Evolutionary conservation across 2,888 invertebrate genomes (phyloP), one percentile per base, ranked within the genome.

Genomic region (Limulus polyphemus): DNA sequence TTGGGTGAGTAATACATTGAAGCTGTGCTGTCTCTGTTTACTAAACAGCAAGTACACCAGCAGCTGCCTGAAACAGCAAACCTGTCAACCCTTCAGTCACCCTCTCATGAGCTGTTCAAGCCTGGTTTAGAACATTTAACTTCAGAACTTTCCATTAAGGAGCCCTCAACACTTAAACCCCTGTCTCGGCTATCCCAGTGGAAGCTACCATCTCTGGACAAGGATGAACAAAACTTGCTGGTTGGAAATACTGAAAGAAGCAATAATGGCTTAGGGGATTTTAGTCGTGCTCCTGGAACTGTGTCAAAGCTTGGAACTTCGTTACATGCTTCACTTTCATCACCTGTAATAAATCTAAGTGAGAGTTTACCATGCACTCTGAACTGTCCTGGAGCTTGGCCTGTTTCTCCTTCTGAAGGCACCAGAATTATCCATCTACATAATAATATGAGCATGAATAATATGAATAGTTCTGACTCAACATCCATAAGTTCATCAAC

Each of bases 201-300:
- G 93, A 91, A 91, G 79, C 81, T 90, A 75, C 90, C 91, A 17
- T 71, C 72, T 7, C 69, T 72, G 10, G 75, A 74, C 58, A 74
- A 73, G 65, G 74, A 74, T 57, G 68, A 68, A 14, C 76, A 47
- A n/a, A 48, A 48, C 51, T 14, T 47, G 47, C 49, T 56, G 13
- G 58, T 57, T 13, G 55, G 49, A 17, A 55, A 55, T 55, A 46
- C 16, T n/a, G 56, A 50, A 17, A 47, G 47, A 48, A 57, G 32
- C n/a, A 57, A 47, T n/a, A 32, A 16, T 49, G n/a, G n/a, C 48
- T 47, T 16, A 32, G 48, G 49, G 11, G 91, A 92, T 76, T 92
- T 92, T 77, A 90, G 90, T 73, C 84, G 92, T 69, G 92, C 92
- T 62, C 92, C 92, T 12, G 92, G 92, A 32, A 17, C 54, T 11